phyloP scores from a whole-genome alignment of 2,888 invertebrate genomes.

The Chymomyza amoena region DNA sequence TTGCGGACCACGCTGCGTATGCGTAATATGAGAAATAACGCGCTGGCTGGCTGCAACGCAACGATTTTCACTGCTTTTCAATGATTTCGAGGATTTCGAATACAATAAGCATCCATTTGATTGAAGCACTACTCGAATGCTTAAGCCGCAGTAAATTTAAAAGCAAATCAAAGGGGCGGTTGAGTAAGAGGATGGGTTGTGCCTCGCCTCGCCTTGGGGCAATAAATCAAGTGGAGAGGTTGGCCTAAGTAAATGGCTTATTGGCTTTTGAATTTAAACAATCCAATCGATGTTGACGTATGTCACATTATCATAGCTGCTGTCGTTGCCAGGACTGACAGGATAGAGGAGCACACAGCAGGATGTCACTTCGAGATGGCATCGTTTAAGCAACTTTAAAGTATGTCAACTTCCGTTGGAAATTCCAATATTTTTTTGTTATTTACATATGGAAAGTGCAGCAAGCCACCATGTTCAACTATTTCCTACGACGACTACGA shows the following conservation, averaged over 20 bases:
- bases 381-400: background rate
- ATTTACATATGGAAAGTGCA: no score
- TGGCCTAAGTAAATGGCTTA: slow-evolving; percentile 60
- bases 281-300: slow-evolving; percentile 72
- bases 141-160: slow-evolving; percentile 36
- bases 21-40: background rate
- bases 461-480: no score
- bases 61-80: background rate
- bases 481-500: no score
- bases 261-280: slow-evolving; percentile 66
- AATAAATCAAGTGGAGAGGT: slow-evolving; percentile 59
- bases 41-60: background rate
- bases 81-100: background rate
- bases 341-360: background rate
- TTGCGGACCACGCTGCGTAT: background rate
- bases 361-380: background rate
- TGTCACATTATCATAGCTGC: slow-evolving; percentile 69
- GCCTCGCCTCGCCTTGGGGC: slow-evolving; percentile 55
- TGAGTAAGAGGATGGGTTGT: background rate
- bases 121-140: slow-evolving; percentile 17
- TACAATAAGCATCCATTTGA: background rate
- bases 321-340: slow-evolving; percentile 63
- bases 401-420: background rate
- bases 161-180: slow-evolving; percentile 43
- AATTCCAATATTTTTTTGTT: no score